phyloP scores from a whole-genome alignment of 2,888 invertebrate species.

The Laothoe populi region DNA sequence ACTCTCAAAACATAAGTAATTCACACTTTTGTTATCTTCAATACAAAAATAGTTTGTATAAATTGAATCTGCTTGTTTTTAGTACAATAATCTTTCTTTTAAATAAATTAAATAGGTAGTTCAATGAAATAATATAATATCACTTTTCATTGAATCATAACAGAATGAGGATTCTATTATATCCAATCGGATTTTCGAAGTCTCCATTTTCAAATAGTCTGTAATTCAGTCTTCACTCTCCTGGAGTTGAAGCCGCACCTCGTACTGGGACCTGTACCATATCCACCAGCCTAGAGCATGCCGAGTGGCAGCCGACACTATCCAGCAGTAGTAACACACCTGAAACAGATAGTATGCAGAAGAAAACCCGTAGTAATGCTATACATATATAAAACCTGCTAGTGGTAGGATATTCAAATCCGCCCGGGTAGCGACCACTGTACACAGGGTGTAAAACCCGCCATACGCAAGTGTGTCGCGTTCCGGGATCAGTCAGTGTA shows the following conservation, averaged over 20 bases:
- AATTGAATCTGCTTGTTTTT: too few relatives aligned
- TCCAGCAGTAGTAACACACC: constrained; percentile 82
- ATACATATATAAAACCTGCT: not conserved
- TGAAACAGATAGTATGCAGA: constrained; percentile 36
- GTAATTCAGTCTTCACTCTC: constrained; percentile 45
- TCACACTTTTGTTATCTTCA: too few relatives aligned
- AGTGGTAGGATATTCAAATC: too few relatives aligned
- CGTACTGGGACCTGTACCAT: constrained; percentile 78
- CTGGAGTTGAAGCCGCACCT: constrained; percentile 66
- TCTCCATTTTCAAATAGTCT: not conserved
- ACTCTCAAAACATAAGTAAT: too few relatives aligned
- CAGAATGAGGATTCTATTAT: constrained; percentile 3
- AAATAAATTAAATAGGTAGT: too few relatives aligned
- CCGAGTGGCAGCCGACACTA: constrained; percentile 76
- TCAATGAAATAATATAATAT: not conserved
- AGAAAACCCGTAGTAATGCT: not conserved
- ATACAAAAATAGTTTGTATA: too few relatives aligned
- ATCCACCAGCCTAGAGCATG: constrained; percentile 80
- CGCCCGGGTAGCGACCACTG: too few relatives aligned
- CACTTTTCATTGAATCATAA: not conserved
- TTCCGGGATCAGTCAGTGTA: too few relatives aligned
- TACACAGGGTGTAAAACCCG: too few relatives aligned
- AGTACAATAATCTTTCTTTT: too few relatives aligned
- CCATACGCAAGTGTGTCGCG: too few relatives aligned
- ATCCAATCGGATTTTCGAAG: not conserved